Base-by-base conservation (phyloP, 2,113 vertebrate species). In the Mus musculus region DNA sequence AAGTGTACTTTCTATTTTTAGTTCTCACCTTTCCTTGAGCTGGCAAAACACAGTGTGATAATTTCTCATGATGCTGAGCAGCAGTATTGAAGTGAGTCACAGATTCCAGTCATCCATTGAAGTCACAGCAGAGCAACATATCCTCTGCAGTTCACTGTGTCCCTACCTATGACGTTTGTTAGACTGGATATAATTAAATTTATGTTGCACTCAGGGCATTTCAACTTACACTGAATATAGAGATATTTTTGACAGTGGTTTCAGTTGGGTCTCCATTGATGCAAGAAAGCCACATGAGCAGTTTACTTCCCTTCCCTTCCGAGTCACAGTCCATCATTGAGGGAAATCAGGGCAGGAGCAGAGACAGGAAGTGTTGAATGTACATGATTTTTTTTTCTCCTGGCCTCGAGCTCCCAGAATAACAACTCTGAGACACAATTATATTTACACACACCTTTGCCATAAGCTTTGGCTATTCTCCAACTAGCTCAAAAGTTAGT, bases 1-100 rank as follows among this genome's bases (percentile, higher is more conserved):
- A 89, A 72, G 17, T 94, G 33, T 89, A 61, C 90, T 73, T 84
- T 71, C 42, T 87, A 67, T 69, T 87, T 87, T 49, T 30, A 87
- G 17, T 67, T 52, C 69, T 87, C 63, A 87, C 84, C 84, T 87
- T 87, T 67, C 42, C 84, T 69, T 87, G 63, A 69, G 84, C 63
- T 69, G 63, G 63, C 42, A 87, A 87, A 49, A 69, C 17, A 22
- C 17, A 87, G 28, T 49, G 42, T 87, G 42, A 69, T 87, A 80
- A 24, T 80, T 67, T 88, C 30, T 71, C 26, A 33, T 36, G 63
- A 81, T 93, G 16, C 24, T 61, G 52, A 17, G 33, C 49, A 80
- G 36, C 22, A 69, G 8, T n/a, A 36, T 33, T 86, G 61, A 67
- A 80, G 28, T 72, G 65, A 88, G 22, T 67, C 75, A 80, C 20